Evolutionary conservation across 2,888 invertebrate genomes (phyloP), one percentile per base, ranked within the genome.

Genomic region (Xylocampa areola): DNA sequence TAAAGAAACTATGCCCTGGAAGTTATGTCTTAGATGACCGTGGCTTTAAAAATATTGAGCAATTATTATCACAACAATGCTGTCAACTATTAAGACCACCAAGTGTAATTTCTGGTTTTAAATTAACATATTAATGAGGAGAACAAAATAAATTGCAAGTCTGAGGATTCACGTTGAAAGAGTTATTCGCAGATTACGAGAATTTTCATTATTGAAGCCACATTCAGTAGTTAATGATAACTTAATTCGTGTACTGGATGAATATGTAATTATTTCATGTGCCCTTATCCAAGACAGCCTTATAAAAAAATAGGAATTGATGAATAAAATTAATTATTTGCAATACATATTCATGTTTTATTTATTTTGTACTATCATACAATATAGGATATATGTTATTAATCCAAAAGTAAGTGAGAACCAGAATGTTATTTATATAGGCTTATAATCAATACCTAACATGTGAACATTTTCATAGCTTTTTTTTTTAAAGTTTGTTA

Each of bases 251-350:
- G 8, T 64, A 13, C 50, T 75, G 1, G 76, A 77, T 66, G 67
- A 70, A 40, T 23, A 65, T 1, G 59, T 73, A 11, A 65, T 27
- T 5, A 65, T 73, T 32, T 55, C 73, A 0, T 76, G 73, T 63
- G 68, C 30, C 10, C 60, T 73, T 19, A 59, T 78, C 21, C 73
- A 76, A 52, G 62, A 68, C 60, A 64, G 64, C 35, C 17, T 68
- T 0, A 71, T 74, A 37, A 70, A 74, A 64, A n/a, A n/a, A n/a
- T n/a, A n/a, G n/a, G n/a, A n/a, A n/a, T n/a, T n/a, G n/a, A n/a
- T n/a, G n/a, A n/a, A n/a, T n/a, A n/a, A n/a, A n/a, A n/a, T n/a
- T n/a, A n/a, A n/a, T n/a, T n/a, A n/a, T n/a, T n/a, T n/a, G n/a
- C n/a, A n/a, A n/a, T n/a, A n/a, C n/a, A n/a, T n/a, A n/a, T n/a